Evolutionary conservation across 2,888 invertebrate genomes (phyloP), one percentile per base, ranked within the genome.

Genomic region (Bhutanitis thaidina): DNA sequence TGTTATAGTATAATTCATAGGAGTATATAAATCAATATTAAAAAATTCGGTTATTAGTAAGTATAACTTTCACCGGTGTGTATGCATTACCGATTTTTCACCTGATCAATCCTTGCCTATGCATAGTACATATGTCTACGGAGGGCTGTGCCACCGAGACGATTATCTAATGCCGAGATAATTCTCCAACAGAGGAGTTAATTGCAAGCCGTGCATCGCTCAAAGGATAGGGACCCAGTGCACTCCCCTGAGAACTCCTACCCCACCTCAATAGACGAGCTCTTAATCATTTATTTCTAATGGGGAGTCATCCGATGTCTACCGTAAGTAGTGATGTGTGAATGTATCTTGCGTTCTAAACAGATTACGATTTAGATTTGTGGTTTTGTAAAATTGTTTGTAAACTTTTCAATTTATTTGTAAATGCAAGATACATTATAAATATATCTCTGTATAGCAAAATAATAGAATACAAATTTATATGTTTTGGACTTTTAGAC

Each of bases 251-350:
- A 67, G 57, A 45, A 53, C 47, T 37, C 41, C 50, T 32, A 39
- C 57, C 57, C 57, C 56, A 59, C 54, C 62, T 57, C 58, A 37
- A 60, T 64, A 61, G 63, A 63, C 69, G 59, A 69, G 71, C 77
- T 79, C 81, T 80, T 85, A 85, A 87, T 86, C 86, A 87, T 87
- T 87, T 73, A 83, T 74, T 81, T 65, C 70, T 82, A 84, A 85
- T 83, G 84, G 81, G 80, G 81, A 75, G 68, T 73, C 76, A 81
- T 82, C 76, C 67, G 69, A 70, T 71, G 71, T 59, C 46, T 60
- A 60, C 59, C 56, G 54, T 53, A 46, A 15, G 40, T 37, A 36
- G n/a, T 46, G 51, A 46, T 25, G 51, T 41, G 46, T 51, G 41
- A 51, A 51, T 51, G 16, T 45, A 45, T 46, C 40, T 45, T 34